Evolutionary conservation across 2,797 vertebrate species (phyloP), one percentile per base, ranked within the genome.

Genomic region (Notolabrus celidotus): DNA sequence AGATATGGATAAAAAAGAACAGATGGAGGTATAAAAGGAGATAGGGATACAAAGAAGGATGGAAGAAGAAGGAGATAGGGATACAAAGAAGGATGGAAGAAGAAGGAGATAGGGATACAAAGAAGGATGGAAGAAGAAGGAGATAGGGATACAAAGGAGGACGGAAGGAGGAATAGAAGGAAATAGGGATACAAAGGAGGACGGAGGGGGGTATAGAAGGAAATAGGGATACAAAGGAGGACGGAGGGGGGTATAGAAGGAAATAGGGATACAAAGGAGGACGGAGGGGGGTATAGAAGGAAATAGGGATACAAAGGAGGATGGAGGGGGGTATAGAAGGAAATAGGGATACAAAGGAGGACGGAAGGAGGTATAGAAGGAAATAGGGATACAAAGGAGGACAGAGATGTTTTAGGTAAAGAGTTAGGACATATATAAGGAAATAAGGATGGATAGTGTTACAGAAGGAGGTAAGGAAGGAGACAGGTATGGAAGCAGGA

Each of bases 221-320:
- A n/a, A 8, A 7, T 31, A 1, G 2, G 14, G 25, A 57, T 19
- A n/a, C n/a, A 27, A 41, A 17, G 17, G 56, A 2, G 1, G 9
- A 14, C 0, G 0, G 25, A 23, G 16, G 27, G 3, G 22, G 4
- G 11, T 7, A 2, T 36, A 34, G 34, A 36, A 1, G 12, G 4
- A 7, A 5, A 15, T 0, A 27, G 33, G 31, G 9, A 10, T 1
- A 12, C 1, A 12, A 1, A 17, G 11, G 25, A 2, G 1, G 9
- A 14, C 0, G 0, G 25, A 23, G 16, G 27, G 3, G 22, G 4
- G n/a, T n/a, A n/a, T n/a, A n/a, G n/a, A 36, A 1, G 12, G 4
- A 7, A 5, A 15, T 0, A 27, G 33, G 58, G 3, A n/a, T 3
- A 19, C 4, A 20, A 3, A 15, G 10, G 11, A 9, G 9, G 36